Evolutionary conservation across 2,113 vertebrate genomes (phyloP), one percentile per base, ranked within the genome.

Genomic region (Puntigrus tetrazona): DNA sequence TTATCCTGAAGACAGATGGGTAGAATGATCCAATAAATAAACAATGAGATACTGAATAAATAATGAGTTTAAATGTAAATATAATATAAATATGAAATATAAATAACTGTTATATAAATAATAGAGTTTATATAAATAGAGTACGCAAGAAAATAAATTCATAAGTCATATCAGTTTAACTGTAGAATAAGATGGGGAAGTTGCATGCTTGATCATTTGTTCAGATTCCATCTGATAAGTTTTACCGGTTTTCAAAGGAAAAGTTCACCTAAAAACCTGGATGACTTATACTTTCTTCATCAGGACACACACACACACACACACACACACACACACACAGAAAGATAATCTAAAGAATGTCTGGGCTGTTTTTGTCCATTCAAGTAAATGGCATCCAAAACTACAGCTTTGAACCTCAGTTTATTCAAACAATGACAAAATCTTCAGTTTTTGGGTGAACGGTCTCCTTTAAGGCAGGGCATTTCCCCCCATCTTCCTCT

Each of bases 11-110:
- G 22, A 80, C 88, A 88, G 77, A 82, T 87, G 47, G 59, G 88
- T 79, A 91, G 88, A 87, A 90, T 88, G 90, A 89, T 90, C 80
- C 92, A 89, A 92, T 87, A 89, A 91, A 93, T 86, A 89, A 91
- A 92, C 88, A 92, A 85, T 38, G 38, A 29, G 43, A 27, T 85
- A 89, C 89, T 90, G 90, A 91, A 92, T 89, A 92, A 90, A 92
- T 89, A 90, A 43, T 43, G 2, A 72, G 11, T 43, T 43, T 10
- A 25, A 38, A 70, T 36, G 29, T 31, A 20, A 36, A 69, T 36
- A 36, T 67, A 4, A 36, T n/a, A 70, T 72, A 25, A 25, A 43
- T 69, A 20, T 22, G 1, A 69, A 69, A 69, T 36, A 69, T 36
- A 67, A 34, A 67, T 34, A 29, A 55, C 14, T 18, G 47, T 50